Base-by-base conservation (phyloP, 2,888 invertebrate species). In the Dynastes maya region DNA sequence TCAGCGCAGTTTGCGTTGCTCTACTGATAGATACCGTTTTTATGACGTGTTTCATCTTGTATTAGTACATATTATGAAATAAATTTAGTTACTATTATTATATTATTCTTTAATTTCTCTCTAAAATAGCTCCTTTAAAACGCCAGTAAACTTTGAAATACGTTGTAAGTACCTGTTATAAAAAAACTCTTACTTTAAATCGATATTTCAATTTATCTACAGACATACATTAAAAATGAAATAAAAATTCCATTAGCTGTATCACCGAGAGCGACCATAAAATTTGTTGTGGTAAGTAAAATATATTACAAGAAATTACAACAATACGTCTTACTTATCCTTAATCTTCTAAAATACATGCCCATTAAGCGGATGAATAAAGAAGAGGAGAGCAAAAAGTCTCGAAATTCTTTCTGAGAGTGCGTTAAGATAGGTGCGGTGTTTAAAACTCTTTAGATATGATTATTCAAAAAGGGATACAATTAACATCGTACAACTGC, bases 151-250 rank as follows among this genome's bases (percentile, higher is more conserved):
- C 32, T 45, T 45, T 2, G 11, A 11, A 40, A 11, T 45, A 45
- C 45, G 2, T 2, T 45, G 45, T 45, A 45, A 45, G 45, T 45
- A 45, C 8, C n/a, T 64, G n/a, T n/a, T 64, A 11, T 37, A 82
- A 84, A 83, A 82, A 49, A 70, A 32, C 11, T 29, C 11, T 70
- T 27, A 8, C 37, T 71, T 58, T 40, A 13, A 71, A 37, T 16
- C 27, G n/a, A 5, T 8, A 16, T 58, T 32, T 13, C 13, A 71
- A 58, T 71, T 71, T 71, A 71, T 71, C 71, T 55, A 40, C 55
- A 8, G 37, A 32, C 37, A 58, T 13, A 37, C 58, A 55, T 55
- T 64, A 64, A 67, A 65, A 65, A 67, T 76, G 51, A 55, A 76
- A 76, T 76, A 76, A 65, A 76, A 76, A 53, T 67, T 65, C 76